Percentiles rank a stretch among this genome's conserved stretches.
phyloP scores from a whole-genome alignment of 2,888 invertebrate species.

The Leistus spinibarbis region DNA sequence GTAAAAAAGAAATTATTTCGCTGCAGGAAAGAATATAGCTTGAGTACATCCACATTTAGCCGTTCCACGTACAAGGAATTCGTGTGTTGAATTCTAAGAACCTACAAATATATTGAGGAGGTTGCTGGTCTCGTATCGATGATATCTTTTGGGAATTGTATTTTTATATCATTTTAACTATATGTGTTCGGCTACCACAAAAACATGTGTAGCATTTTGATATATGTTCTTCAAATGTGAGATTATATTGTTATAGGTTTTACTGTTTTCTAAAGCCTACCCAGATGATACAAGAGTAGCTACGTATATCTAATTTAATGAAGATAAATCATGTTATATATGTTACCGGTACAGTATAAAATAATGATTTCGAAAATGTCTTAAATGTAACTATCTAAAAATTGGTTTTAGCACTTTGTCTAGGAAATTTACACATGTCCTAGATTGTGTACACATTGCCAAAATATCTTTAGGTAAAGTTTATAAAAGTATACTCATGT shows the following conservation, averaged over 20 bases:
- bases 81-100: background rate
- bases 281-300: background rate
- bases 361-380: no score
- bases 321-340: background rate
- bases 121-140: background rate
- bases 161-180: constrained; percentile 6
- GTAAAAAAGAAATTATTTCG: background rate
- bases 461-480: no score
- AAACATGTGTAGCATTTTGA: background rate
- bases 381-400: no score
- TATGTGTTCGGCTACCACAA: background rate
- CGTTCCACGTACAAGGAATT: background rate
- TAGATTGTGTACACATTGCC: no score
- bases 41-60: no score
- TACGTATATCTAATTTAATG: background rate
- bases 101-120: background rate
- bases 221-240: background rate
- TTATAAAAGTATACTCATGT: no score
- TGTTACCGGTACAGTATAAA: background rate
- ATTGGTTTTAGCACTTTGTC: no score
- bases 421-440: no score
- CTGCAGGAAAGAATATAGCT: background rate
- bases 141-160: constrained; percentile 4
- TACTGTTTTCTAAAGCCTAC: background rate
- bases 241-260: background rate